These are phyloP conservation scores for Hypselothyrea guttata DNA, from an alignment of 2,888 invertebrate species.

Conservation along the genomic window DNA sequence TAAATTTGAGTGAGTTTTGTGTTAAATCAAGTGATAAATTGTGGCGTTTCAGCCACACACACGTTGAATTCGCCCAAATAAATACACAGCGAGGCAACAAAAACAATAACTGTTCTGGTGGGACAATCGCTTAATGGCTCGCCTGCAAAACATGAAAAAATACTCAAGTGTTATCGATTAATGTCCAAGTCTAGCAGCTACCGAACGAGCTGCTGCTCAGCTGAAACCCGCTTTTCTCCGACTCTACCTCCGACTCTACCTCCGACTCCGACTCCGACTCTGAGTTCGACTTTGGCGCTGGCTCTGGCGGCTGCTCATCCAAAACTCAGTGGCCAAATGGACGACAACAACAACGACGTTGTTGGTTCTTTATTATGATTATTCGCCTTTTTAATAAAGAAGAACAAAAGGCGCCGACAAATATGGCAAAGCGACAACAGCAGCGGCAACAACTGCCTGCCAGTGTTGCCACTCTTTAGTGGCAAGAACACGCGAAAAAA, in stretches of 20 bases:
- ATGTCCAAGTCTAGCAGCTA: slow-evolving; percentile 83
- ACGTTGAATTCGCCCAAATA: slow-evolving; percentile 56
- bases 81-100: slow-evolving; percentile 33
- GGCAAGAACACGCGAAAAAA: too few relatives aligned
- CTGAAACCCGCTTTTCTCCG: slow-evolving; percentile 13
- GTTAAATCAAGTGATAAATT: slow-evolving; percentile 11
- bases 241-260: too few relatives aligned
- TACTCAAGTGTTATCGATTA: slow-evolving; percentile 83
- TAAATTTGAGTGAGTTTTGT: background rate
- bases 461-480: too few relatives aligned
- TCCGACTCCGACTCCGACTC: slow-evolving; percentile 16
- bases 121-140: slow-evolving; percentile 83
- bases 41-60: slow-evolving; percentile 37
- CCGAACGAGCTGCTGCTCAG: slow-evolving; percentile 79
- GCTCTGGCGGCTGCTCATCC: slow-evolving; percentile 72
- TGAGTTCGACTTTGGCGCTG: slow-evolving; percentile 47
- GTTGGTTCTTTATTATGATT: slow-evolving; percentile 77
- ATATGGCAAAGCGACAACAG: slow-evolving; percentile 71
- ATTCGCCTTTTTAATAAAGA: slow-evolving; percentile 77
- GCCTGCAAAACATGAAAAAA: slow-evolving; percentile 83
- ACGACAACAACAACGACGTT: slow-evolving; percentile 61
- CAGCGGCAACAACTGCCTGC: slow-evolving; percentile 22
- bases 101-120: slow-evolving; percentile 47
- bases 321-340: slow-evolving; percentile 79
- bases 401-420: slow-evolving; percentile 77